These are phyloP conservation scores for Lipotes vexillifer DNA, from an alignment of 2,113 vertebrate genomes.

Conservation along the genomic window DNA sequence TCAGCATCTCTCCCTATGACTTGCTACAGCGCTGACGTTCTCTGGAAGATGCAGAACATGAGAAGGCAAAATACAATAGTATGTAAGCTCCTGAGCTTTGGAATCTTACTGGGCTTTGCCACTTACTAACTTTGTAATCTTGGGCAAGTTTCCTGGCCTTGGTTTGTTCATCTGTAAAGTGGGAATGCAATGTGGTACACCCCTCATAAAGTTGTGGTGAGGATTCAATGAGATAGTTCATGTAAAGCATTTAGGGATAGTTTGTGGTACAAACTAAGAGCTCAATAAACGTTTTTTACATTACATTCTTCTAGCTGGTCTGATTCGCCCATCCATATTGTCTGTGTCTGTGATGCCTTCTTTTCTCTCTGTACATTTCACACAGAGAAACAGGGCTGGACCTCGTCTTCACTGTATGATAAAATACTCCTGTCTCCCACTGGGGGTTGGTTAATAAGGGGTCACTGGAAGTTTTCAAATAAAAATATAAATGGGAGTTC, in stretches of 20 bases:
- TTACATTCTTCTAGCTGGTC: background rate
- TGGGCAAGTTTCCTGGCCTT: background rate
- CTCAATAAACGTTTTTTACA: background rate
- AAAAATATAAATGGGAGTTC: background rate
- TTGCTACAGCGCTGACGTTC: background rate
- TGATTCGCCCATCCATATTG: rapidly evolving
- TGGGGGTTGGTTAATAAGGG: background rate
- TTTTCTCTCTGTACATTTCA: background rate
- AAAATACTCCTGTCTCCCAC: background rate
- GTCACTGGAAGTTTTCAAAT: background rate
- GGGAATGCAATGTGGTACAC: background rate
- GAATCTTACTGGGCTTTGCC: background rate
- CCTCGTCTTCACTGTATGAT: background rate
- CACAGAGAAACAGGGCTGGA: no score
- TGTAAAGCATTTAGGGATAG: background rate
- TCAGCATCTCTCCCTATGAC: background rate
- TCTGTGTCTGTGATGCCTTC: background rate
- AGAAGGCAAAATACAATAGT: background rate
- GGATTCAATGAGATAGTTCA: background rate
- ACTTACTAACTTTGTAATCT: background rate
- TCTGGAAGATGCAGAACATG: background rate
- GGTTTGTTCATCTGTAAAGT: background rate
- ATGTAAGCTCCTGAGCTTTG: background rate
- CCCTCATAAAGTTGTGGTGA: background rate
- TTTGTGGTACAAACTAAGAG: background rate